These are phyloP conservation scores for Drosophila ambigua DNA, from an alignment of 1,140 invertebrate species.

Conservation along the genomic window DNA sequence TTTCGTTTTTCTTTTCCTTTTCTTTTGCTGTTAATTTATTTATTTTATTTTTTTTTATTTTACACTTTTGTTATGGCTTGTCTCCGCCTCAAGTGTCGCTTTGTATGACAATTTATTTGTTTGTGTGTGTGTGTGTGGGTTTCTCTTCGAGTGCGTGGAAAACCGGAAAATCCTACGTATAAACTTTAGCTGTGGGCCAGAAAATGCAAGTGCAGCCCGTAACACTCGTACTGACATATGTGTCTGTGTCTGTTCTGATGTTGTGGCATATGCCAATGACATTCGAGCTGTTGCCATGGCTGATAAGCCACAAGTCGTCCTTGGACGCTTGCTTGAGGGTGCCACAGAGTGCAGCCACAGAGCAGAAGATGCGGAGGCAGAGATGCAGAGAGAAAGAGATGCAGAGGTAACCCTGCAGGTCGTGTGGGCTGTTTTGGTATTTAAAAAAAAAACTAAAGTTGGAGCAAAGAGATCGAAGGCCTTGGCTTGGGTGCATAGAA, in stretches of 20 bases:
- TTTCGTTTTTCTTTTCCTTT: constrained; percentile 6
- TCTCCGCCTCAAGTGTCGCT: constrained; percentile 49
- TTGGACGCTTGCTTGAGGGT: constrained; percentile 29
- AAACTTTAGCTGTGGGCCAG: constrained; percentile 2
- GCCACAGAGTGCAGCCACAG: neutral
- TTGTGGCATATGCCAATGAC: constrained; percentile 57
- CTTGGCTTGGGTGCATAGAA: constrained; percentile 21
- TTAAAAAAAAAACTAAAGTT: constrained; percentile 47
- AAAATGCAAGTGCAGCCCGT: constrained; percentile 69
- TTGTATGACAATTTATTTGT: constrained; percentile 50
- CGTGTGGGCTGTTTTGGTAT: constrained; percentile 30
- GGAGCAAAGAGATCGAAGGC: neutral
- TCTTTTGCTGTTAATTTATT: constrained; percentile 31
- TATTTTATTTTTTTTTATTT: constrained; percentile 12
- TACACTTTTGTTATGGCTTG: constrained; percentile 22
- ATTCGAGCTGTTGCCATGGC: constrained; percentile 54
- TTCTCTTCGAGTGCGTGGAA: constrained; percentile 46
- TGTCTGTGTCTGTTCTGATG: neutral
- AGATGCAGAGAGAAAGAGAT: constrained; percentile 4
- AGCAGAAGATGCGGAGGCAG: constrained; percentile 1
- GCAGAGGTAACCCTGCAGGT: neutral
- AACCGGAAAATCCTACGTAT: constrained; percentile 77
- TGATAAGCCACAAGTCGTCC: constrained; percentile 68
- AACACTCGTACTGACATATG: neutral
- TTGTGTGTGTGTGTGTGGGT: constrained; percentile 40